phyloP scores from a whole-genome alignment of 2,113 vertebrate species.

The Dolichotis patagonum region DNA sequence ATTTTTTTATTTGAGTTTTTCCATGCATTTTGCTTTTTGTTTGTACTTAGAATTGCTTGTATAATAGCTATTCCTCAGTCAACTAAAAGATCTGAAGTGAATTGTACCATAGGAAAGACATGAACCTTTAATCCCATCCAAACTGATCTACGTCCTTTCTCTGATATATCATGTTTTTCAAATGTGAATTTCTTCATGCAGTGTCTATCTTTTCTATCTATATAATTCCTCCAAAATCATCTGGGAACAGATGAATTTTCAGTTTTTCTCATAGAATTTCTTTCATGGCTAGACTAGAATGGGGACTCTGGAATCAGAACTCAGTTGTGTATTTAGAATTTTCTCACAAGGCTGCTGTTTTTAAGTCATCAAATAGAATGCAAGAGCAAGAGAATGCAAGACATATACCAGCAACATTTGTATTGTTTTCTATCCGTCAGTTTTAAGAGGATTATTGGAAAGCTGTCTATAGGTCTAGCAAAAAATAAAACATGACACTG shows the following conservation, averaged over 20 bases:
- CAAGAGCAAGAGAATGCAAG: background rate
- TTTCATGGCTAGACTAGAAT: background rate
- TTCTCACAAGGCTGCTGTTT: slow-evolving; percentile 8
- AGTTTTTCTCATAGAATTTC: slow-evolving; percentile 2
- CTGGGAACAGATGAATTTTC: background rate
- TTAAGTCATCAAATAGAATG: background rate
- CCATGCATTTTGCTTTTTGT: background rate
- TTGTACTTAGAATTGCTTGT: background rate
- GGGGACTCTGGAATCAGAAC: slow-evolving; percentile 15
- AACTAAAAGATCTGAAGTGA: background rate
- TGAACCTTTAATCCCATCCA: background rate
- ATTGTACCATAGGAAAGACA: background rate
- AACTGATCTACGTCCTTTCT: background rate
- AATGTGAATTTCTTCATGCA: slow-evolving; percentile 26
- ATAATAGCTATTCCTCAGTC: background rate
- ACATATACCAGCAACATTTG: background rate
- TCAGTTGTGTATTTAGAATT: slow-evolving; percentile 41
- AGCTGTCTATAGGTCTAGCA: background rate
- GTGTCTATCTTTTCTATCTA: background rate
- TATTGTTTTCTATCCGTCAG: background rate
- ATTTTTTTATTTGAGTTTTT: background rate
- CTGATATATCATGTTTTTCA: background rate
- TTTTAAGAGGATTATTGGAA: background rate
- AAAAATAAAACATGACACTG: background rate
- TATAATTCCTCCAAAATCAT: background rate